Evolutionary conservation across 2,888 invertebrate genomes (phyloP).

Genomic region (Protonemura montana): DNA sequence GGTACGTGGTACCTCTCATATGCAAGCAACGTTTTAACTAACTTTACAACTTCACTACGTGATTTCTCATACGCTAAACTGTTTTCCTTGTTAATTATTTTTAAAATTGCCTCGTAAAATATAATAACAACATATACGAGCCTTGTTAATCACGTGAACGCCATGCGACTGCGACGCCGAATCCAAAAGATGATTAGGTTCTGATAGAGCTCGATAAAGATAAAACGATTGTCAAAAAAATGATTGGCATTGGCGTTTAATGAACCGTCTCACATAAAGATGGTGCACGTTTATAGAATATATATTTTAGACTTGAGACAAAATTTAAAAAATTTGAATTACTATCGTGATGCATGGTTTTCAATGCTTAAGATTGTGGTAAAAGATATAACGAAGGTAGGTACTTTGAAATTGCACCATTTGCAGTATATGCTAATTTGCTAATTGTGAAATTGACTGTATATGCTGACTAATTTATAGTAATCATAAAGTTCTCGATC

Average conservation of each 20-base stretch:
- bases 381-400: neutral
- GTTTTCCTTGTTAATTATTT: slow-evolving; percentile 7
- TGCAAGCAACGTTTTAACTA: neutral
- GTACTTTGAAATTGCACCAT: neutral
- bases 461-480: neutral
- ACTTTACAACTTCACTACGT: neutral
- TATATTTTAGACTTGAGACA: neutral
- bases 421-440: neutral
- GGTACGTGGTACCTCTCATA: too few species aligned
- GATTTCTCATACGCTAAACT: neutral
- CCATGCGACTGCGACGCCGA: neutral
- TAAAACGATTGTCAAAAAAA: neutral
- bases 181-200: neutral
- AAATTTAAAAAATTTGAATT: neutral
- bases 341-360: neutral
- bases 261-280: neutral
- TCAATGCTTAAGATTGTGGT: neutral
- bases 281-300: neutral
- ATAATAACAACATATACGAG: neutral
- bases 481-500: neutral
- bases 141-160: neutral
- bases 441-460: neutral
- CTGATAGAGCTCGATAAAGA: slow-evolving; percentile 5
- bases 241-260: neutral
- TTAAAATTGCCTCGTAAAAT: neutral